Evolutionary conservation across 2,888 invertebrate species (phyloP).

Genomic region (Muschampia plurimacula): DNA sequence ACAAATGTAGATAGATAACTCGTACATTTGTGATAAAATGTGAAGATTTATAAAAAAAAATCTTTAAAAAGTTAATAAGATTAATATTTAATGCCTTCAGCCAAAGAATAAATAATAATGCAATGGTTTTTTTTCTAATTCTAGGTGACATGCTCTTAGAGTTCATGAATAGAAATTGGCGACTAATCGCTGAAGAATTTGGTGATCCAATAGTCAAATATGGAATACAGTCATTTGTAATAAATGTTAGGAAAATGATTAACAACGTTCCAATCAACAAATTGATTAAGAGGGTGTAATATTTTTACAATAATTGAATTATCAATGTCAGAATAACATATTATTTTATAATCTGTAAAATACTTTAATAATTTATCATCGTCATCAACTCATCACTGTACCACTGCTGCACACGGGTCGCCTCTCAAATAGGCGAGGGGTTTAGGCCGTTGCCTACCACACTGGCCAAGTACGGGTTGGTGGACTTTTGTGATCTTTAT

Average conservation of each 20-base stretch:
- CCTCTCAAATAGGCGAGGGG: too few species aligned
- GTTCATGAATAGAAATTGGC: slow-evolving; percentile 70
- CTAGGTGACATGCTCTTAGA: slow-evolving; percentile 61
- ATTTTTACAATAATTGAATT: background rate
- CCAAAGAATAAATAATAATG: background rate
- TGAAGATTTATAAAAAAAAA: background rate
- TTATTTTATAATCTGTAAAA: too few species aligned
- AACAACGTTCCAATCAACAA: slow-evolving; percentile 55
- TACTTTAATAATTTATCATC: too few species aligned
- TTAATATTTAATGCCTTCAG: background rate
- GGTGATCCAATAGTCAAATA: slow-evolving; percentile 66
- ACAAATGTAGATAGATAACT: too few species aligned
- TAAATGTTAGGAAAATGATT: slow-evolving; percentile 58
- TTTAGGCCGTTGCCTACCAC: too few species aligned
- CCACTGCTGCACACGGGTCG: too few species aligned
- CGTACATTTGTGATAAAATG: background rate
- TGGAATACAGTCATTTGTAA: slow-evolving; percentile 55
- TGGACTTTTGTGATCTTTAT: too few species aligned
- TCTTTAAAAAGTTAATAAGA: background rate
- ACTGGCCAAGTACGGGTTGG: too few species aligned
- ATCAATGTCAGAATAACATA: too few species aligned
- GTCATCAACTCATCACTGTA: too few species aligned
- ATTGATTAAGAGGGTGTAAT: slow-evolving; percentile 41
- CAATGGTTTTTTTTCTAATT: slow-evolving; percentile 39
- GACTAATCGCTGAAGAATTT: slow-evolving; percentile 65